Percentiles rank a stretch among this genome's conserved stretches.
Evolutionary conservation across 2,888 invertebrate species (phyloP).

Genomic region (Mechanitis mazaeus): DNA sequence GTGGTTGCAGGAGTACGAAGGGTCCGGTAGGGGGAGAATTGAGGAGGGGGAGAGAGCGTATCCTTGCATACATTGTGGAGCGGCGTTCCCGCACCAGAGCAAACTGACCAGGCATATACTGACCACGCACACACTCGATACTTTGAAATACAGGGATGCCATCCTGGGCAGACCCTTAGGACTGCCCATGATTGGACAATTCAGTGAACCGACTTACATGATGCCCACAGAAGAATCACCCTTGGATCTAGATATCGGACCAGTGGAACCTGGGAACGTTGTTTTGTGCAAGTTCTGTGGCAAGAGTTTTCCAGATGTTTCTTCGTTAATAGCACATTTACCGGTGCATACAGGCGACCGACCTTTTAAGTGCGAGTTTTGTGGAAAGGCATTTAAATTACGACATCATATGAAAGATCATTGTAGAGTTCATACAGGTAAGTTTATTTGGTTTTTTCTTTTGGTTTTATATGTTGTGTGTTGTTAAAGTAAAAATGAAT

Average conservation of each 20-base stretch:
- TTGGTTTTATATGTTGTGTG: neutral
- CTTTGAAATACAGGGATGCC: slow-evolving; percentile 90
- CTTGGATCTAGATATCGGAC: slow-evolving; percentile 74
- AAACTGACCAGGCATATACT: slow-evolving; percentile 93
- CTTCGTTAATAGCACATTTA: slow-evolving; percentile 90
- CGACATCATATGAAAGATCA: slow-evolving; percentile 97
- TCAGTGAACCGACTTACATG: slow-evolving; percentile 68
- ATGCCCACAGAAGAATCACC: slow-evolving; percentile 78
- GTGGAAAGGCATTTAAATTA: slow-evolving; percentile 94
- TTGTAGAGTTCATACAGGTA: slow-evolving; percentile 92
- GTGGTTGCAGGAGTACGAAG: slow-evolving; percentile 95
- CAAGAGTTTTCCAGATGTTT: slow-evolving; percentile 93
- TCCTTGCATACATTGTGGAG: slow-evolving; percentile 93
- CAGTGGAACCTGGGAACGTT: slow-evolving; percentile 83
- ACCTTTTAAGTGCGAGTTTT: slow-evolving; percentile 95
- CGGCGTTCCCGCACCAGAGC: slow-evolving; percentile 92
- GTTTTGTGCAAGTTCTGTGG: slow-evolving; percentile 95
- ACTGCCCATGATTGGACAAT: slow-evolving; percentile 65
- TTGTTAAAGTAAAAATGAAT: neutral
- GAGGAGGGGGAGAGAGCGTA: slow-evolving; percentile 77
- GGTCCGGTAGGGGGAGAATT: slow-evolving; percentile 77
- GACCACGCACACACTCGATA: slow-evolving; percentile 91
- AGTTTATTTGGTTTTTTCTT: slow-evolving; percentile 40
- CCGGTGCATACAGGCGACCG: slow-evolving; percentile 93
- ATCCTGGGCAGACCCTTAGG: slow-evolving; percentile 61